Percentiles rank a stretch among this genome's conserved stretches.
These are phyloP conservation scores for Mycteria americana DNA, from an alignment of 2,797 vertebrate species.

Conservation along the genomic window DNA sequence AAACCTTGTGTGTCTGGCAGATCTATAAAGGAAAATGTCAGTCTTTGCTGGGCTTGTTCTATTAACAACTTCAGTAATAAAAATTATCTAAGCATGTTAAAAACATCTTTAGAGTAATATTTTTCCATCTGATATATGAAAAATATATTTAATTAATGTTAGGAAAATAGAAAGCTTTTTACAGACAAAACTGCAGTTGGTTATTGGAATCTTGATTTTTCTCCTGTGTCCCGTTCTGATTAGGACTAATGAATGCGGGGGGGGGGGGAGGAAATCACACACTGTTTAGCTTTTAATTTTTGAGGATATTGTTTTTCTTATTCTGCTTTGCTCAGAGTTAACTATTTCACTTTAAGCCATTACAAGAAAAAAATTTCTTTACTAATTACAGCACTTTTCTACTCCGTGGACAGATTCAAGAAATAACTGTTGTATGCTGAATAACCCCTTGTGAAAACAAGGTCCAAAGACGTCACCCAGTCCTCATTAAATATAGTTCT, in stretches of 20 bases:
- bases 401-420: neutral
- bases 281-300: neutral
- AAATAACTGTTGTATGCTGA: slow-evolving; percentile 2
- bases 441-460: slow-evolving; percentile 41
- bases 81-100: too few species aligned
- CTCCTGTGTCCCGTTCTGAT: neutral
- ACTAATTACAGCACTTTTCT: slow-evolving; percentile 32
- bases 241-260: neutral
- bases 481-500: slow-evolving; percentile 62
- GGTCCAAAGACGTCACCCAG: slow-evolving; percentile 49
- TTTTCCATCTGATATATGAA: neutral
- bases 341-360: neutral
- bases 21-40: neutral
- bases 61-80: neutral
- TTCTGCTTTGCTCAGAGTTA: neutral
- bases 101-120: neutral
- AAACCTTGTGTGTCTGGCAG: neutral
- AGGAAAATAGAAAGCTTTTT: neutral
- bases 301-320: neutral
- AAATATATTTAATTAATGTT: neutral
- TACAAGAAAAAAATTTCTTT: neutral
- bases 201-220: neutral
- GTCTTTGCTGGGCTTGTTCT: neutral
- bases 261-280: neutral
- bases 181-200: neutral